Evolutionary conservation across 1,140 invertebrate genomes (phyloP), one percentile per base, ranked within the genome.

Genomic region (Eubasilissa regina): DNA sequence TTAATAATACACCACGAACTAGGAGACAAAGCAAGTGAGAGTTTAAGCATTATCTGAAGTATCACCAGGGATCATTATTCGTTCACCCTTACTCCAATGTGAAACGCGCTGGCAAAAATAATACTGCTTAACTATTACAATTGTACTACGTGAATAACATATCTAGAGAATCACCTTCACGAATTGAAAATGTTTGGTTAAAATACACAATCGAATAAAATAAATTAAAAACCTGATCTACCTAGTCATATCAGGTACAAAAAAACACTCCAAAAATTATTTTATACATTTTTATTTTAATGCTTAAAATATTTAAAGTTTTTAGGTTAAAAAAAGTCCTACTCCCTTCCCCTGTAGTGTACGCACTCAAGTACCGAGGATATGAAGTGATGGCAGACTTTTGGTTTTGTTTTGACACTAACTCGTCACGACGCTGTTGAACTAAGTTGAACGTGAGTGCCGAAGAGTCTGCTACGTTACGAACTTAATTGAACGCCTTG

Each of bases 391-490:
- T 62, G 10, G 13, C 9, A 45, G 55, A 76, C 73, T 80, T 80
- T 76, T 47, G 45, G 51, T 76, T 76, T 80, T 76, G 74, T 80
- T 75, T 60, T 76, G 79, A 80, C 79, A 76, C 73, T 80, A 80
- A 80, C 62, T 55, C 53, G n/a, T 70, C 43, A 21, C 13, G 64
- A 70, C 73, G 35, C 47, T 17, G 43, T 80, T 21, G 64, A 78
- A 70, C 47, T 68, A 78, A 78, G 76, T 78, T 78, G 47, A 15
- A 15, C 15, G n/a, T 21, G 25, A 56, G 70, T 13, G 15, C 6
- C 17, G 10, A 43, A 56, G 47, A 51, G 72, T 48, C 17, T 15
- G 44, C 72, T 77, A 56, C 66, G 21, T 70, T 80, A 80, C 76
- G 74, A 77, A 56, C 47, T 80, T 80, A 80, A 80, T 80, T 80